These are phyloP conservation scores for Harpegnathos saltator DNA, from an alignment of 1,140 invertebrate species.

Conservation along the genomic window DNA sequence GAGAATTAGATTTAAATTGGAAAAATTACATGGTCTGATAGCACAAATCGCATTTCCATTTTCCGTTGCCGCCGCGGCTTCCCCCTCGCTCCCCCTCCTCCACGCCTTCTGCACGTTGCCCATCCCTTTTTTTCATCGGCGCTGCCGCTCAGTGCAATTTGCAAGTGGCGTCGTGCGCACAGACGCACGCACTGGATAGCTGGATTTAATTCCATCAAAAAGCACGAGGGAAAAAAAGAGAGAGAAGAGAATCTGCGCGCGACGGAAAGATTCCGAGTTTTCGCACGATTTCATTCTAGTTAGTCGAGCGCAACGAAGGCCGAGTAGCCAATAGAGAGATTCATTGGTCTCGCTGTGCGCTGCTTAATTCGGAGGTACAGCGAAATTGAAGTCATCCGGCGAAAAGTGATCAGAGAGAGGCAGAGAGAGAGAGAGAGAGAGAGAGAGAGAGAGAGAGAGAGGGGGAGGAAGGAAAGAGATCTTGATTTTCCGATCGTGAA, in stretches of 20 bases:
- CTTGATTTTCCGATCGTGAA: neutral
- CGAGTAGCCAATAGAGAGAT: constrained; percentile 1
- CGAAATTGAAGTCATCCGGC: neutral
- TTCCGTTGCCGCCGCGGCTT: constrained; percentile 15
- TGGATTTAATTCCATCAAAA: constrained; percentile 46
- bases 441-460: no score
- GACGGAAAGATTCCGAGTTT: neutral
- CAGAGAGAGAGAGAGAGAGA: no score
- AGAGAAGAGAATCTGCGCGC: constrained; percentile 6
- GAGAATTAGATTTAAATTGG: constrained; percentile 70
- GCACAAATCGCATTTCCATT: constrained; percentile 64
- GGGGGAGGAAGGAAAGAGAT: no score
- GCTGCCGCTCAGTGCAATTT: constrained; percentile 35
- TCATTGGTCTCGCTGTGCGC: neutral
- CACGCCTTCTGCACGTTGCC: no score
- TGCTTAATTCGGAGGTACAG: neutral
- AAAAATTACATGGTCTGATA: constrained; percentile 66
- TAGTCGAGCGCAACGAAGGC: constrained; percentile 2
- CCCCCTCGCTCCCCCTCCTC: neutral
- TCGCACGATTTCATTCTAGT: constrained; percentile 27
- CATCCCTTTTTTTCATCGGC: constrained; percentile 8
- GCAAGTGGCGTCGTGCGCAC: constrained; percentile 38
- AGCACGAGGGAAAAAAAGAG: constrained; percentile 24
- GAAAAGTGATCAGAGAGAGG: neutral
- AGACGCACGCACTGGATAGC: constrained; percentile 34